Percentiles rank a stretch among this genome's conserved stretches.
phyloP scores from a whole-genome alignment of 2,113 vertebrate species.

The Stercorarius parasiticus region DNA sequence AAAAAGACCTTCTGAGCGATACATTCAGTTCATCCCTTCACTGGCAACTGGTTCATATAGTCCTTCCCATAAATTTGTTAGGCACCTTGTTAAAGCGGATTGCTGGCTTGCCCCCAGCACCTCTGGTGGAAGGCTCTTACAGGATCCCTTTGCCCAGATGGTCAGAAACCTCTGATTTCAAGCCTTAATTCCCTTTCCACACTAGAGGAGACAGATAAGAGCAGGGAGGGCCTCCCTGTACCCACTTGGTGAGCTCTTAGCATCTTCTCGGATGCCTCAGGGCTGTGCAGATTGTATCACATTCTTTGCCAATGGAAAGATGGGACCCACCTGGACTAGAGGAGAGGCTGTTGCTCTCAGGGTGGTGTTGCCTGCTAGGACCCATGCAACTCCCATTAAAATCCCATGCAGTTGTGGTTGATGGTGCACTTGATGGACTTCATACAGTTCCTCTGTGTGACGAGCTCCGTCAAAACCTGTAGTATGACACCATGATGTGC shows the following conservation, averaged over 20 bases:
- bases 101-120: neutral
- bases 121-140: neutral
- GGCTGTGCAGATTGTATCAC: neutral
- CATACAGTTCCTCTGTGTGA: neutral
- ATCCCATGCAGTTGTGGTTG: neutral
- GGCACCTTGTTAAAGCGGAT: neutral
- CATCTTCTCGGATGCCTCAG: neutral
- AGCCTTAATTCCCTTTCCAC: neutral
- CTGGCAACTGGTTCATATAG: neutral
- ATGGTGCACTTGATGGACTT: neutral
- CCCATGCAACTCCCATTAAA: neutral
- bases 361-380: neutral
- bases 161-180: neutral
- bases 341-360: neutral
- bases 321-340: neutral
- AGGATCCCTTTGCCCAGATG: neutral
- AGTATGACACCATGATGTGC: neutral
- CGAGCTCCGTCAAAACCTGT: neutral
- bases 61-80: neutral
- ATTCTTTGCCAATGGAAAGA: neutral
- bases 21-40: neutral
- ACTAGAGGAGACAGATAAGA: neutral
- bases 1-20: neutral
- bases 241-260: neutral
- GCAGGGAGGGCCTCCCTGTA: neutral